Percentiles rank a stretch among this genome's conserved stretches.
Evolutionary conservation across 2,888 invertebrate species (phyloP).

Genomic region (Ichneumoninae sp.): DNA sequence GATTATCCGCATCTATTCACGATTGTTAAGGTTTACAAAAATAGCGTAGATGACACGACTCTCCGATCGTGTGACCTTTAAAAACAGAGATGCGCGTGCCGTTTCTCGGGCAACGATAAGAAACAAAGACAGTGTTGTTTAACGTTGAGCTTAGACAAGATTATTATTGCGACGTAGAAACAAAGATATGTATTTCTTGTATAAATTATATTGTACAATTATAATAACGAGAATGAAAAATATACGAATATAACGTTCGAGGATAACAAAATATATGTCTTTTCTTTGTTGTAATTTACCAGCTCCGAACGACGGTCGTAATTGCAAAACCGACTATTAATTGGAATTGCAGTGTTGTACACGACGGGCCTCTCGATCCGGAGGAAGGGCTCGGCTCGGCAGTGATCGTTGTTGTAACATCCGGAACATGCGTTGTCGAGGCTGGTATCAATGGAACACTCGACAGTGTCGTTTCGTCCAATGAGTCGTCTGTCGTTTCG

Average conservation of each 20-base stretch:
- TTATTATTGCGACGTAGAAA: slow-evolving; percentile 69
- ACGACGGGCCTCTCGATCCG: not conserved
- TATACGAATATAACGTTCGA: slow-evolving; percentile 69
- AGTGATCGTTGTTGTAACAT: not conserved
- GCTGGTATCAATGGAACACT: not conserved
- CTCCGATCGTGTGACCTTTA: not conserved
- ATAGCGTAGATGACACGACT: not conserved
- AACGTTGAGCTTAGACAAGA: slow-evolving; percentile 68
- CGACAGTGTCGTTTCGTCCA: not conserved
- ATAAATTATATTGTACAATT: slow-evolving; percentile 69
- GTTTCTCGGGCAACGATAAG: slow-evolving; percentile 34
- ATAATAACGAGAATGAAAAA: slow-evolving; percentile 68
- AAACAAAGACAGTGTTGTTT: slow-evolving; percentile 63
- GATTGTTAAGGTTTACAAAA: not conserved
- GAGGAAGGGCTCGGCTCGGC: not conserved
- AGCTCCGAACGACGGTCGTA: not conserved
- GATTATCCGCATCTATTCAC: not conserved
- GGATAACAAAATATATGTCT: slow-evolving; percentile 3
- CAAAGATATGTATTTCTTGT: slow-evolving; percentile 76
- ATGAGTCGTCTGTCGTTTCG: not conserved
- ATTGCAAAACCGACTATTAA: slow-evolving; percentile 1
- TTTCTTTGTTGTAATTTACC: not conserved
- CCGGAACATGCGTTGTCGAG: not conserved
- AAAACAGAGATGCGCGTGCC: not conserved
- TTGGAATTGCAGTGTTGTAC: not conserved